Base-by-base conservation (phyloP, 2,113 vertebrate species). In the Alethe diademata region DNA sequence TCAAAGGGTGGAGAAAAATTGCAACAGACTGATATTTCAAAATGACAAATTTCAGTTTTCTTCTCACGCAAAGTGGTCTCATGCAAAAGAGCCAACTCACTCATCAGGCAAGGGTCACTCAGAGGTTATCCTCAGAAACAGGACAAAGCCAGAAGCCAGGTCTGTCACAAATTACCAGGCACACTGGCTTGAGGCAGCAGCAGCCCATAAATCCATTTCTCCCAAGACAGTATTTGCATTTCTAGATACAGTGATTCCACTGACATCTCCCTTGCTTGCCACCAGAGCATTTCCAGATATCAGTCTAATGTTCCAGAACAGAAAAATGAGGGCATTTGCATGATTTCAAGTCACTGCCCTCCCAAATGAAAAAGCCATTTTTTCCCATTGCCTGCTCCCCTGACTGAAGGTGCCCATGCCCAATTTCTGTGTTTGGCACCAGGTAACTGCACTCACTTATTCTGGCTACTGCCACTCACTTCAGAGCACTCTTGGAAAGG, bases 221-320 rank as follows among this genome's bases (percentile, higher is more conserved):
- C 85, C 72, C 88, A 64, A 50, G 84, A 64, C 19, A 50, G 29
- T 16, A 75, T 35, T 91, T 60, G 45, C 40, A 54, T 67, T 91
- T 93, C 61, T 72, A 86, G 88, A 89, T 75, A 58, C 4, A 58
- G 80, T 4, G 23, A 75, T 89, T 78, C 62, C 54, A 58, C 12
- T 71, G 80, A 79, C 81, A 91, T 72, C 57, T 75, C 42, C 67
- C 67, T 17, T 76, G 31, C 76, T 25, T 29, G 42, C 53, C 67
- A 89, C 33, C 88, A 57, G 73, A 92, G 69, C 60, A 29, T 69
- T 96, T 93, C 85, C 93, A 91, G 72, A 33, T 64, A 96, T 18
- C 76, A 83, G 35, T 18, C 33, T 64, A 69, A 83, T 64, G 54
- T 70, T 80, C 72, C 73, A 50, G 36, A 71, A 92, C n/a, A 80